Evolutionary conservation across 2,113 vertebrate genomes (phyloP).

Genomic region (Columbina picui): DNA sequence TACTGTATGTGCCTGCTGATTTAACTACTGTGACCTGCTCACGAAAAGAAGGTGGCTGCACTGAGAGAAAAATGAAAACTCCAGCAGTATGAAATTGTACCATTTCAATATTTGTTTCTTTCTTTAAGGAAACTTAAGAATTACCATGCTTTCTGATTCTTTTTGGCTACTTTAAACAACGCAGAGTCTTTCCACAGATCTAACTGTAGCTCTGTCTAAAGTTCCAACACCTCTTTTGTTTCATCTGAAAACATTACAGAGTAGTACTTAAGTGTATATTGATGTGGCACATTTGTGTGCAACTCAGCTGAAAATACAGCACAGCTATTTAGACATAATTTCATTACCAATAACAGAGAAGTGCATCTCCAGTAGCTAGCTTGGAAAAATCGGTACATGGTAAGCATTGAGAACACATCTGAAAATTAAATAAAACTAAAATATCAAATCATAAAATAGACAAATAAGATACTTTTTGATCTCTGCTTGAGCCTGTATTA

Average conservation of each 20-base stretch:
- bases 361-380: neutral
- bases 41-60: neutral
- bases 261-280: neutral
- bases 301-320: neutral
- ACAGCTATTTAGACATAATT: neutral
- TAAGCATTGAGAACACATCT: neutral
- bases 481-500: neutral
- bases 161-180: neutral
- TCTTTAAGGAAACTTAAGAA: neutral
- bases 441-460: neutral
- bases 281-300: neutral
- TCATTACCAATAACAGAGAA: neutral
- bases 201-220: neutral
- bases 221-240: neutral
- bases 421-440: neutral
- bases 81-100: neutral
- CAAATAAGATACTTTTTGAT: neutral
- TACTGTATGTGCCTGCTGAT: constrained; percentile 13
- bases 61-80: neutral
- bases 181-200: neutral
- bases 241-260: neutral
- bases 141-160: neutral
- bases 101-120: neutral
- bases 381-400: neutral
- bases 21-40: constrained; percentile 20